Conservation (phyloP, 2,888 invertebrate species). For the Heliconius ismenius region DNA sequence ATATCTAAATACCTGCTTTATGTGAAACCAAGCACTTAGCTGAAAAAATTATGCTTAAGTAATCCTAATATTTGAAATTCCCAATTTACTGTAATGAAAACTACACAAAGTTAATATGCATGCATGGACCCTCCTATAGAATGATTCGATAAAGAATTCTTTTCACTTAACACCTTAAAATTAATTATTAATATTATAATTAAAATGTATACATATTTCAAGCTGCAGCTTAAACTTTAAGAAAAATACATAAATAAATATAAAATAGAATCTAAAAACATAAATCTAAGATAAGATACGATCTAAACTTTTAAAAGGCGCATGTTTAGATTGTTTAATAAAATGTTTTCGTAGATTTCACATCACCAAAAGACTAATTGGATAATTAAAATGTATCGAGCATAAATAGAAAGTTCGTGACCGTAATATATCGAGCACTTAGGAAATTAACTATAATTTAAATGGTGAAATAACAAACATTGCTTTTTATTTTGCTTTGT, state of each 20-base stretch:
- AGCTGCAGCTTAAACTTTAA: not conserved
- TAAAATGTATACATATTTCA: not conserved
- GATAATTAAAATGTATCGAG: conserved; percentile 36
- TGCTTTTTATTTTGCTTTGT: not conserved
- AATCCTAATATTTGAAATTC: too few species aligned
- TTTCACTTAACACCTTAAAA: too few species aligned
- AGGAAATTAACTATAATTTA: conserved; percentile 18
- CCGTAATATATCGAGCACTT: conserved; percentile 31
- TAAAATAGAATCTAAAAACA: too few species aligned
- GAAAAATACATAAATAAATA: too few species aligned
- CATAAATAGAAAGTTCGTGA: conserved; percentile 24
- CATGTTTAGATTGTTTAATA: conserved; percentile 12
- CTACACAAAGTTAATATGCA: too few species aligned
- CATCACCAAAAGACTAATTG: conserved; percentile 20
- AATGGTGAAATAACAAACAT: not conserved
- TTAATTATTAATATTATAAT: too few species aligned
- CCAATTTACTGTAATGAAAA: too few species aligned
- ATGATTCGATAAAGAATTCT: too few species aligned
- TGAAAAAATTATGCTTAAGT: too few species aligned
- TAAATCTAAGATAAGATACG: conserved; percentile 10
- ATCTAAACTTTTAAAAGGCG: conserved; percentile 11
- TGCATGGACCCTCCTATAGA: too few species aligned
- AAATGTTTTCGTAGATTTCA: not conserved
- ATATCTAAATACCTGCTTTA: too few species aligned
- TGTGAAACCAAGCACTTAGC: too few species aligned